phyloP scores from a whole-genome alignment of 2,113 vertebrate genomes.

The Globicephala melas region DNA sequence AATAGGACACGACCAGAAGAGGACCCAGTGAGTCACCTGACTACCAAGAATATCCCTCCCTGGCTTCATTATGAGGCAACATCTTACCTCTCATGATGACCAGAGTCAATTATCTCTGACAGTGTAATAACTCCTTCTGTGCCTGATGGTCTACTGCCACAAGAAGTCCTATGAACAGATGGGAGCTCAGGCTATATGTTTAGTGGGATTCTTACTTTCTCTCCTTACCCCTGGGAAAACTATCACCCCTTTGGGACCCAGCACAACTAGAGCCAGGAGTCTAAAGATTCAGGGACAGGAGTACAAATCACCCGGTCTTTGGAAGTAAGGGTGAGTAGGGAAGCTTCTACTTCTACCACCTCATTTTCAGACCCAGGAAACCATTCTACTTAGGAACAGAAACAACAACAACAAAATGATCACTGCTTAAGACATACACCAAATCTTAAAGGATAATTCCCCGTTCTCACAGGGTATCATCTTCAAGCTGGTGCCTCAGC shows the following conservation, averaged over 20 bases:
- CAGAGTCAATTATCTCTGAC: neutral
- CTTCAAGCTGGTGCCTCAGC: neutral
- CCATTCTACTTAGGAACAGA: neutral
- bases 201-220: neutral
- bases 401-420: neutral
- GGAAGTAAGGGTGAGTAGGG: neutral
- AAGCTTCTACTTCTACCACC: neutral
- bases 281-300: neutral
- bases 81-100: neutral
- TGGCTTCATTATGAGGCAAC: neutral
- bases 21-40: neutral
- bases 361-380: neutral
- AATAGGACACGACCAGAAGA: neutral
- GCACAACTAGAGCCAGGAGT: neutral
- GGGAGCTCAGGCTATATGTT: neutral
- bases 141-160: neutral
- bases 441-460: neutral
- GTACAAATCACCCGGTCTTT: neutral
- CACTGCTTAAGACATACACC: neutral
- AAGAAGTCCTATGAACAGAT: neutral
- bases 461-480: neutral
- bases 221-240: neutral
- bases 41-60: neutral
- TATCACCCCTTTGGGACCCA: neutral
- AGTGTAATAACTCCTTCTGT: neutral